A percentile compares a stretch with the other conserved stretches of the same genome.
phyloP scores from a whole-genome alignment of 1,140 invertebrate genomes.

The Macrotrachela quadricornifera region DNA sequence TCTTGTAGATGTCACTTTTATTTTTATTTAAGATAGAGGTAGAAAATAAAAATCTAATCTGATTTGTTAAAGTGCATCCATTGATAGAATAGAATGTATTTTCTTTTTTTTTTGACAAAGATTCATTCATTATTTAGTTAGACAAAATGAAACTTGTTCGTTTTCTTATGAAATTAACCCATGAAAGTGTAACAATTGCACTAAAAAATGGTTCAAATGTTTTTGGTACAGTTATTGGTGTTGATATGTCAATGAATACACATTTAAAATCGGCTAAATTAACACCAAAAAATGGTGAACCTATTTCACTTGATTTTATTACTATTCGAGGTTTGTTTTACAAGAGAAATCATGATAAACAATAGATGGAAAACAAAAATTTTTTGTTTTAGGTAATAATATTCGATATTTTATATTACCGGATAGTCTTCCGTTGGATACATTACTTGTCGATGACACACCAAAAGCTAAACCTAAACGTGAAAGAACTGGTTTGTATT shows the following conservation, averaged over 20 bases:
- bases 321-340: constrained; percentile 51
- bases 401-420: constrained; percentile 90
- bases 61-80: no score
- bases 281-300: constrained; percentile 82
- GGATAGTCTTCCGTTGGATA: constrained; percentile 78
- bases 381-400: constrained; percentile 44
- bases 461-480: constrained; percentile 78
- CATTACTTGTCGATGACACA: constrained; percentile 81
- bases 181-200: constrained; percentile 97
- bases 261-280: constrained; percentile 95
- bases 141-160: constrained; percentile 24
- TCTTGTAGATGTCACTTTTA: no score
- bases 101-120: no score
- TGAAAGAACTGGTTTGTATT: constrained; percentile 28
- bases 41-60: no score
- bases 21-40: no score
- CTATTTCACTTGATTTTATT: constrained; percentile 70
- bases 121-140: no score
- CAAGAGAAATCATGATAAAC: no score
- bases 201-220: constrained; percentile 96
- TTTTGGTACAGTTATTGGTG: constrained; percentile 81
- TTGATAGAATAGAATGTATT: no score
- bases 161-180: constrained; percentile 98
- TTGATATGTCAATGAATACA: constrained; percentile 99
- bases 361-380: no score